Base-by-base conservation (phyloP, 2,113 vertebrate species). In the Todiramphus saurophagus region DNA sequence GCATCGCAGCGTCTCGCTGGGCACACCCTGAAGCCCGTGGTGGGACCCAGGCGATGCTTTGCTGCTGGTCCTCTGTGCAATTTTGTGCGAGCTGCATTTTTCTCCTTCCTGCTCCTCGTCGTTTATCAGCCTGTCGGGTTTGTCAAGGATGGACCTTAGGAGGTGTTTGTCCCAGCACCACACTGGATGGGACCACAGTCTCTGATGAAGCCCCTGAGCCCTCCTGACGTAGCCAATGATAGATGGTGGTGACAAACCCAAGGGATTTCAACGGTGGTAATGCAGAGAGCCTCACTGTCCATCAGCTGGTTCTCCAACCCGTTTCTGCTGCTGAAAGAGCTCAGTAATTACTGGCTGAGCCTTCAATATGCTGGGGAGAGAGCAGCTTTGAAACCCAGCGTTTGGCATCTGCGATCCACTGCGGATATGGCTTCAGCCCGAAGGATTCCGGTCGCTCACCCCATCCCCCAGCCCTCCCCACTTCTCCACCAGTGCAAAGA, bases 1-100 rank as follows among this genome's bases (percentile, higher is more conserved):
- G 19, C 55, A 11, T 60, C 11, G 3, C 55, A 19, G 78, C 28
- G 14, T 41, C 58, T 72, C 3, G 0, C 2, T 1, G 33, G 16
- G 31, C 23, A 3, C 55, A 3, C 24, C 77, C 13, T 13, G 30
- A 53, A 17, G 16, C 43, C 8, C 0, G 1, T 1, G 41, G 24
- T 6, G 14, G 46, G 56, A 30, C 24, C 7, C 44, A 7, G 51
- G 17, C 3, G 11, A 1, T 35, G 83, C 46, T 69, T 69, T 70
- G 51, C 44, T 5, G 5, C 74, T 67, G 56, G 13, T 31, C 11
- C 56, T 37, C 14, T 1, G 33, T 14, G 60, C 58, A 30, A 0
- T 82, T 70, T 48, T 25, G 14, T 63, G n/a, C 62, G 28, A 59
- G 70, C 35, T 60, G 58, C 10, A 0, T 14, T 75, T 62, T 48